Evolutionary conservation across 2,113 vertebrate species (phyloP).

Genomic region (Callaeas wilsoni): DNA sequence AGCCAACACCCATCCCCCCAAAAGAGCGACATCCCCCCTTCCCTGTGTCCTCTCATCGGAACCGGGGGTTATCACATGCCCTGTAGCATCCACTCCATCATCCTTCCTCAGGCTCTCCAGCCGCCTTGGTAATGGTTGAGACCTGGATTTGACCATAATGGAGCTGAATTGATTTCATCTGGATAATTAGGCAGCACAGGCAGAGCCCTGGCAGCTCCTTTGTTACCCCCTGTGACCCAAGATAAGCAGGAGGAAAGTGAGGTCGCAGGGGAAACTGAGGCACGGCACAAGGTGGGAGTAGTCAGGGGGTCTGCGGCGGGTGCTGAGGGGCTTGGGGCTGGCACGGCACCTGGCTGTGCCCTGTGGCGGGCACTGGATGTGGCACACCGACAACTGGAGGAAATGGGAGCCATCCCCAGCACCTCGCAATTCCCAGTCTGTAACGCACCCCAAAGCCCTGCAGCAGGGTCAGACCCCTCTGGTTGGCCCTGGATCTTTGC

Average conservation of each 20-base stretch:
- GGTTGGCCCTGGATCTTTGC: neutral
- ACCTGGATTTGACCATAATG: slow-evolving; percentile 50
- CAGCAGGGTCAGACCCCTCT: neutral
- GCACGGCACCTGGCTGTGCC: rapidly evolving
- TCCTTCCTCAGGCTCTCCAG: neutral
- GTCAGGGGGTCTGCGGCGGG: rapidly evolving
- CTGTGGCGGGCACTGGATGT: rapidly evolving
- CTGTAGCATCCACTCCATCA: slow-evolving; percentile 33
- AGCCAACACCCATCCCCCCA: neutral
- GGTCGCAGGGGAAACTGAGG: neutral
- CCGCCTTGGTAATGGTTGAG: slow-evolving; percentile 32
- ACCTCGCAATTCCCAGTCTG: rapidly evolving
- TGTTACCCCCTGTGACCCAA: neutral
- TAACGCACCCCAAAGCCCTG: rapidly evolving
- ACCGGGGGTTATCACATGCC: slow-evolving; percentile 35
- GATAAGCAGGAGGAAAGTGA: neutral
- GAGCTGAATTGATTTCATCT: slow-evolving; percentile 58
- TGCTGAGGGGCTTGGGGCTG: neutral
- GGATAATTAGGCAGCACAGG: slow-evolving; percentile 16
- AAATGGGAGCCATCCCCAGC: rapidly evolving
- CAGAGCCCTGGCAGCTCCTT: neutral
- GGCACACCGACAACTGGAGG: rapidly evolving
- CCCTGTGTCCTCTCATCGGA: neutral
- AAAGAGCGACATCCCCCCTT: neutral
- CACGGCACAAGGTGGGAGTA: rapidly evolving